Conservation (phyloP, 35 echinoderm and acorn worm genomes). For the Lytechinus variegatus region DNA sequence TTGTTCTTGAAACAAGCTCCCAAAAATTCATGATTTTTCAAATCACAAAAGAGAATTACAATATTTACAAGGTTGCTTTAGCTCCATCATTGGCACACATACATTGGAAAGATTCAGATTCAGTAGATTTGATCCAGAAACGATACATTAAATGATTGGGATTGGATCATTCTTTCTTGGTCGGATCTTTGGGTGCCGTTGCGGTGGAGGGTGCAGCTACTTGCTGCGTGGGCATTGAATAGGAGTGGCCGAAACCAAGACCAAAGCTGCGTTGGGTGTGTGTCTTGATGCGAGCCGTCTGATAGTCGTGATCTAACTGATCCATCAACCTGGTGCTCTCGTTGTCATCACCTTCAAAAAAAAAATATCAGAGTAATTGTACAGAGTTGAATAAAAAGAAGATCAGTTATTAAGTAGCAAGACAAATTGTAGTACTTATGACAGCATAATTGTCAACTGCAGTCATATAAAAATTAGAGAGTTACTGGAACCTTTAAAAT, state of each 20-base stretch:
- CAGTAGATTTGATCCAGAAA: no score
- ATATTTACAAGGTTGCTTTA: neutral
- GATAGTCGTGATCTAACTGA: constrained; percentile 88
- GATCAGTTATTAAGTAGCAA: no score
- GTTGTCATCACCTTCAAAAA: neutral
- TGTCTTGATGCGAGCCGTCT: constrained; percentile 89
- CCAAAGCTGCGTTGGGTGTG: constrained; percentile 97
- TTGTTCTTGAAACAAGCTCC: neutral
- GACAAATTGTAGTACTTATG: no score
- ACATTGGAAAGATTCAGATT: neutral
- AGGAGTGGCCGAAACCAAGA: constrained; percentile 69
- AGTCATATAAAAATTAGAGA: no score
- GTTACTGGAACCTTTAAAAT: no score
- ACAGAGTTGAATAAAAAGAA: no score
- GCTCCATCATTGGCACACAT: neutral
- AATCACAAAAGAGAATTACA: neutral
- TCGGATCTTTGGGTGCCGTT: neutral
- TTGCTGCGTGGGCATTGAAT: neutral
- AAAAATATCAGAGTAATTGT: neutral
- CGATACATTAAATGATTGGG: no score
- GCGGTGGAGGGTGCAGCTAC: neutral
- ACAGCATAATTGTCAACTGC: no score
- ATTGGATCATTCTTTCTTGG: neutral
- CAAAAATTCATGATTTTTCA: neutral
- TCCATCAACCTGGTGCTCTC: neutral